These are phyloP conservation scores for Elymnias hypermnestra DNA, from an alignment of 1,140 invertebrate genomes.

Conservation along the genomic window DNA sequence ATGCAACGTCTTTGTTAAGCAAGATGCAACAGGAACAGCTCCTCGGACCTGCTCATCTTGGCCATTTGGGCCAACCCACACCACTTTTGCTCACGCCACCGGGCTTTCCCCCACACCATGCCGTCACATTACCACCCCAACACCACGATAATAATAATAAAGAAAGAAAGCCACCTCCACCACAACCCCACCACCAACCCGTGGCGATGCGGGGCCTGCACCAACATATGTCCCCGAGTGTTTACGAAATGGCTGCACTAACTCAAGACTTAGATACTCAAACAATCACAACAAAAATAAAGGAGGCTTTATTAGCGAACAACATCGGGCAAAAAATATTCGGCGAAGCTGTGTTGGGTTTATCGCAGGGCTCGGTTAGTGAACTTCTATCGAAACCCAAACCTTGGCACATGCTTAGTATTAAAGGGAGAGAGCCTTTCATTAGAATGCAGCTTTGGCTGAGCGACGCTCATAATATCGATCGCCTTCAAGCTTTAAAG, in stretches of 20 bases:
- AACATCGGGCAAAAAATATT: slow-evolving; percentile 99
- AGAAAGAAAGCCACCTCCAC: slow-evolving; percentile 75
- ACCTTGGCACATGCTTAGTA: slow-evolving; percentile 99
- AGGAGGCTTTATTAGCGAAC: slow-evolving; percentile 96
- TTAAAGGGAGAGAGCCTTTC: slow-evolving; percentile 98
- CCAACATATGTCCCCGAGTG: slow-evolving; percentile 89
- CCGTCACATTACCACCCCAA: slow-evolving; percentile 76
- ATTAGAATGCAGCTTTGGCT: slow-evolving; percentile 99
- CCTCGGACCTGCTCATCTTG: slow-evolving; percentile 67
- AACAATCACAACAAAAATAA: slow-evolving; percentile 97
- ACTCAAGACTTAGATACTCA: slow-evolving; percentile 98
- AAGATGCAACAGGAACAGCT: slow-evolving; percentile 84
- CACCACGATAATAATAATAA: slow-evolving; percentile 77
- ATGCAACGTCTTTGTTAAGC: slow-evolving; percentile 82
- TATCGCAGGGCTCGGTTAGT: slow-evolving; percentile 98
- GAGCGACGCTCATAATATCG: slow-evolving; percentile 95
- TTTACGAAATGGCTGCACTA: slow-evolving; percentile 97
- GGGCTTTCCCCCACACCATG: slow-evolving; percentile 80
- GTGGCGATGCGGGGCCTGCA: slow-evolving; percentile 81
- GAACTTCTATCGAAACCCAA: slow-evolving; percentile 98
- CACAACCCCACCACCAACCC: slow-evolving; percentile 79
- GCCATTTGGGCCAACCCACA: slow-evolving; percentile 76
- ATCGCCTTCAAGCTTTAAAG: slow-evolving; percentile 89
- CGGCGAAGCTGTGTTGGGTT: slow-evolving; percentile 95
- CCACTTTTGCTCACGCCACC: slow-evolving; percentile 80